Conservation (phyloP, 2,888 invertebrate species). For the Ceraclea dissimilis region DNA sequence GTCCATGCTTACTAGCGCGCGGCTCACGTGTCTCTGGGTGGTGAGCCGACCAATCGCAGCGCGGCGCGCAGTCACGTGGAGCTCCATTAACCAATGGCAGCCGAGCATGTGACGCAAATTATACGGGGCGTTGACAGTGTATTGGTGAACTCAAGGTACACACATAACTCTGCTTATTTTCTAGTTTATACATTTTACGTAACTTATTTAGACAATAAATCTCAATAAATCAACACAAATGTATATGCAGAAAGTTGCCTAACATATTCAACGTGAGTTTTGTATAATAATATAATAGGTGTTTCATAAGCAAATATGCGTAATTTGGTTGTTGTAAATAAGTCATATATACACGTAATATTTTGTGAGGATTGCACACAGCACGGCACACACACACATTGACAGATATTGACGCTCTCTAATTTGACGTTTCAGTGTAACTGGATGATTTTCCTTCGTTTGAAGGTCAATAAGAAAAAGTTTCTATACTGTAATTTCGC, state of each 20-base stretch:
- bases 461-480: too few relatives aligned
- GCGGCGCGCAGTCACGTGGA: constrained; percentile 40
- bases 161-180: not conserved
- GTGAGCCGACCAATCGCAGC: constrained; percentile 32
- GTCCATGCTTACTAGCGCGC: constrained; percentile 17
- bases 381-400: not conserved
- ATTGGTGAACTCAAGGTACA: not conserved
- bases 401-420: not conserved
- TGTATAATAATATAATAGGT: too few relatives aligned
- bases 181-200: not conserved
- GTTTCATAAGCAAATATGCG: too few relatives aligned
- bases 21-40: constrained; percentile 20
- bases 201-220: not conserved
- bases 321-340: too few relatives aligned
- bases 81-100: constrained; percentile 32
- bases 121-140: constrained; percentile 21
- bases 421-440: not conserved
- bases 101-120: constrained; percentile 22
- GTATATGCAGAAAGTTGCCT: too few relatives aligned
- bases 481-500: too few relatives aligned
- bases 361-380: not conserved
- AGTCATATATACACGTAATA: too few relatives aligned
- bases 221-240: too few relatives aligned
- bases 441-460: not conserved
- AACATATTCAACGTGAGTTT: too few relatives aligned